Evolutionary conservation across 2,888 invertebrate species (phyloP), one percentile per base, ranked within the genome.

Genomic region (Bellardia bayeri): DNA sequence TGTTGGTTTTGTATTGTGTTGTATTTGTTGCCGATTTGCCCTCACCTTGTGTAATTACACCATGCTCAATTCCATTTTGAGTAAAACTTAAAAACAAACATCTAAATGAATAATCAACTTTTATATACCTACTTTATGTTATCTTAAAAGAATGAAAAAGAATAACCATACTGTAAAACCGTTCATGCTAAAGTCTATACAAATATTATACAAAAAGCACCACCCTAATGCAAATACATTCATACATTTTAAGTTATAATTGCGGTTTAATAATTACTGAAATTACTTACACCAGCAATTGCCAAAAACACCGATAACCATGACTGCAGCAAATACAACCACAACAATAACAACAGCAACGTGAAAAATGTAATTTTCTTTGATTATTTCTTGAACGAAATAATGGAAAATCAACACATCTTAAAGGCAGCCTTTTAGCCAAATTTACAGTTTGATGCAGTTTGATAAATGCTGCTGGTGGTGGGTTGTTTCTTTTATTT

Each of bases 381-480:
- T 16, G 5, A 30, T 51, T 42, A 49, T 30, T 72, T 51, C 16
- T 49, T 68, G 49, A 75, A 56, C 45, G 40, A 78, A 78, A 72
- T 49, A 78, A 75, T 74, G 33, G 61, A 66, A 85, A 81, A 85
- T 85, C 75, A 85, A 69, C 80, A 85, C 69, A 69, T 75, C 85
- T 85, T 81, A 81, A 75, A 85, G 85, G 85, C 85, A 45, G 75
- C 68, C 75, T 85, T 76, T 80, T 37, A 69, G 63, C 56, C 80
- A 85, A 85, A 71, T 75, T 85, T 85, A 64, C 66, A 64, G 71
- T 76, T 54, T n/a, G 64, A 45, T 74, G 56, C 45, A 30, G 64
- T 23, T 23, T 23, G 23, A 45, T 72, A 40, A 82, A 66, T 68
- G 68, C 58, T 66, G 82, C 66, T 42, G 33, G 56, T 58, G 56